Base-by-base conservation (phyloP, 1,140 invertebrate species). In the Nylanderia fulva region DNA sequence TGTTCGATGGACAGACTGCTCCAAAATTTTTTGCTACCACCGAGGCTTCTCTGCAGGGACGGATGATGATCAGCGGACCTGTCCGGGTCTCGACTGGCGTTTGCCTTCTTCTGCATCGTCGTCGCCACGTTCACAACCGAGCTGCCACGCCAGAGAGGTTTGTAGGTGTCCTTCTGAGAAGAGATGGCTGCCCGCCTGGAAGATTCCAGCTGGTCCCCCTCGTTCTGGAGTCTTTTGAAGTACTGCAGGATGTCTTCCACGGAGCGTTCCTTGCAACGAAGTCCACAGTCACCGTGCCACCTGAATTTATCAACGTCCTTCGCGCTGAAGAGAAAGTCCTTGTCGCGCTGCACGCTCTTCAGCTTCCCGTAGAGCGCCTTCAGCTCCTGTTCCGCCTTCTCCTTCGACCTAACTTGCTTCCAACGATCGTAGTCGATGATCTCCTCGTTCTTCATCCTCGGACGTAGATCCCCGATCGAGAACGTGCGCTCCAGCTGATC, bases 351-450 rank as follows among this genome's bases (percentile, higher is more conserved):
- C 13, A 97, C 97, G 21, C 96, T 94, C 94, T 97, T 97, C 3
- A 99, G 94, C 94, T 98, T 98, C 58, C 95, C 95, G 87, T 98
- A 97, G 33, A 99, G 93, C 77, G 95, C 95, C 83, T 97, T 96
- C 61, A 99, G 94, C 92, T 99, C 98, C 91, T 97, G 96, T 92
- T 98, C 97, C 2, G 97, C 97, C 86, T 96, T 96, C 93, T 98
- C 97, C 84, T 97, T 96, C n/a, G 96, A 95, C 80, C 98, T 94
- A 27, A 98, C 95, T 92, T 96, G 96, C 92, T 97, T 97, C 98
- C 98, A 98, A 58, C 97, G 96, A 90, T 98, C 98, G 92, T 97
- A 98, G 95, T 98, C 98, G 87, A 98, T 97, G 33, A 98, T 96
- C 90, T 97, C 97, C 92, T 97, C 97, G 89, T 96, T 96, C 92